These are phyloP conservation scores for Deroplatys truncata DNA, from an alignment of 2,888 invertebrate genomes.

Conservation along the genomic window DNA sequence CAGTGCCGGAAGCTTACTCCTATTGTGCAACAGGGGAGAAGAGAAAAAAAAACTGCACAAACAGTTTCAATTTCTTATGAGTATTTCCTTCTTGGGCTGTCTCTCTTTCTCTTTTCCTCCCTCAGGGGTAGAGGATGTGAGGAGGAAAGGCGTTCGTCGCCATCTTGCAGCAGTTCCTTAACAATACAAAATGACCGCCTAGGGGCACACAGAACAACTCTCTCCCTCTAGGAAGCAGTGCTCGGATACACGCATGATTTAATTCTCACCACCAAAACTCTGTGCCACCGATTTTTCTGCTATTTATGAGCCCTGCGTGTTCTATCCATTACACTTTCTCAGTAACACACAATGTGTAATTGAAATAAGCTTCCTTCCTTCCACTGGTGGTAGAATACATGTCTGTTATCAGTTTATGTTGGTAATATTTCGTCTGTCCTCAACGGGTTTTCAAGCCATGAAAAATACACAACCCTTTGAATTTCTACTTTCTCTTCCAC, in stretches of 20 bases:
- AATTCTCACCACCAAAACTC: background rate
- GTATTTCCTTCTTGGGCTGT: background rate
- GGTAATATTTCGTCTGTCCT: too few relatives aligned
- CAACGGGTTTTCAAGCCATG: too few relatives aligned
- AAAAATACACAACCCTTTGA: too few relatives aligned
- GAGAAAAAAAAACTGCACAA: background rate
- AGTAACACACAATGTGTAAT: too few relatives aligned
- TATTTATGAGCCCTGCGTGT: background rate
- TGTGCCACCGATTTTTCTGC: background rate
- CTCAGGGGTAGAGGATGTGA: background rate
- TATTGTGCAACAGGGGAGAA: background rate
- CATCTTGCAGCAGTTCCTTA: background rate
- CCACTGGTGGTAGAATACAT: too few relatives aligned
- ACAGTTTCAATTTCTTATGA: background rate
- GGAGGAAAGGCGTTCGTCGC: background rate
- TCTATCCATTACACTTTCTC: background rate
- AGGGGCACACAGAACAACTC: background rate
- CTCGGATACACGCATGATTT: background rate
- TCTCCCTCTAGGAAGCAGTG: background rate
- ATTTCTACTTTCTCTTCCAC: too few relatives aligned
- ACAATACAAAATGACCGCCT: background rate
- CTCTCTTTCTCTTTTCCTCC: background rate
- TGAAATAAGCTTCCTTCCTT: too few relatives aligned
- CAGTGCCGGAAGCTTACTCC: background rate
- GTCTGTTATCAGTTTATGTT: too few relatives aligned